Conservation (phyloP, 2,888 invertebrate genomes). For the Penaeus monodon region DNA sequence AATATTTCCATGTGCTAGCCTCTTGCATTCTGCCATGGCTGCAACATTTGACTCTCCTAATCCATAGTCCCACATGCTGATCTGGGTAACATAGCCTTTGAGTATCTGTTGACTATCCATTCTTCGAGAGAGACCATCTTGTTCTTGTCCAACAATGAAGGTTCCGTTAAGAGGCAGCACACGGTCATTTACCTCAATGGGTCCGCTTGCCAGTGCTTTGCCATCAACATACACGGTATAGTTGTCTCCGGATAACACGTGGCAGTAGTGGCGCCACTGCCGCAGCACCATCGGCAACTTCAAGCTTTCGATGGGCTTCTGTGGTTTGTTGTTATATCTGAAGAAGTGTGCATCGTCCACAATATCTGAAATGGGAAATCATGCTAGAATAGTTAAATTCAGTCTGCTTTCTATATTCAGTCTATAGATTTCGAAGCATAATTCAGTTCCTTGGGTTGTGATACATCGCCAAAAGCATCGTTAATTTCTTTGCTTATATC, state of each 20-base stretch:
- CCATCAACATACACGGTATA: constrained; percentile 44
- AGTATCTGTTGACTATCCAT: constrained; percentile 26
- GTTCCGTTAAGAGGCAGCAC: constrained; percentile 41
- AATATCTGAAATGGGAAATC: constrained; percentile 7
- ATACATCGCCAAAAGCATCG: too few species aligned
- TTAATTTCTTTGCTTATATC: too few species aligned
- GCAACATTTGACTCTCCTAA: background rate
- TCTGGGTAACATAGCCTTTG: constrained; percentile 40
- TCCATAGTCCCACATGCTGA: constrained; percentile 36
- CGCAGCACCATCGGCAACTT: constrained; percentile 18
- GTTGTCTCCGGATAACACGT: constrained; percentile 30
- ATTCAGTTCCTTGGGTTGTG: too few species aligned
- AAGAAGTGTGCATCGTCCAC: constrained; percentile 33
- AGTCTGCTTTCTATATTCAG: too few species aligned
- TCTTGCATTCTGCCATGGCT: constrained; percentile 20
- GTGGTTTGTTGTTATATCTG: constrained; percentile 50
- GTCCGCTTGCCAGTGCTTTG: constrained; percentile 5
- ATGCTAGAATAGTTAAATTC: too few species aligned
- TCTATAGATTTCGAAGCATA: too few species aligned
- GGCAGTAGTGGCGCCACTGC: constrained; percentile 47
- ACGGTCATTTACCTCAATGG: constrained; percentile 21
- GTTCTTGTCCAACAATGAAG: constrained; percentile 49
- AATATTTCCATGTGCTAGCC: constrained; percentile 18
- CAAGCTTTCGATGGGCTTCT: constrained; percentile 21
- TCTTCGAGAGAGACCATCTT: constrained; percentile 28